Base-by-base conservation (phyloP, 2,888 invertebrate species). In the Laothoe populi region DNA sequence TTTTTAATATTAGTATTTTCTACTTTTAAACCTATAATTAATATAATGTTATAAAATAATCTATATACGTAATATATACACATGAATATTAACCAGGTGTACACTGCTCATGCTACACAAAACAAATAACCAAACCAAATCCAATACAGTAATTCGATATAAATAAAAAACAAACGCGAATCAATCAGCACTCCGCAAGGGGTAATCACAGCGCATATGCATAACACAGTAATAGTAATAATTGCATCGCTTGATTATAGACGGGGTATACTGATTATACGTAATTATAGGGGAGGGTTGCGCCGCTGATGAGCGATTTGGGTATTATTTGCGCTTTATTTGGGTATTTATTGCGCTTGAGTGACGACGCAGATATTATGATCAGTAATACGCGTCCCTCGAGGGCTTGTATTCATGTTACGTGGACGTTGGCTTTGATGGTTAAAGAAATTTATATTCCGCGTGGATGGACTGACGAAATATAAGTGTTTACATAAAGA, bases 281-380 rank as follows among this genome's bases (percentile, higher is more conserved):
- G 89, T 92, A 90, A 92, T 92, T 92, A 90, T 89, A 89, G 82
- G 87, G 88, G 83, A 80, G 83, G 79, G 75, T 77, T 78, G 82
- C 81, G 77, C 77, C 79, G 74, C 85, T 91, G 90, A 91, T 90
- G 90, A 90, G 90, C 93, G 93, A 94, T 94, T 94, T 94, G 93
- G 94, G 94, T 93, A 94, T 94, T 94, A 94, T 94, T 94, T 94
- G 94, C 94, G 94, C 94, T 94, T 94, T 94, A 94, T 94, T 94
- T 93, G 88, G 93, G 93, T 93, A 93, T 94, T 94, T 94, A 93
- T 93, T 93, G 91, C 93, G 91, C 92, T 89, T 80, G 88, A 90
- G 90, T 93, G 93, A 92, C 90, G 87, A 80, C 89, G 93, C 92
- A 90, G 92, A 92, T 93, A 92, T 92, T 86, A 84, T 86, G 87